These are phyloP conservation scores for Pseudanteris insignis DNA, from an alignment of 2,888 invertebrate species.

Conservation along the genomic window DNA sequence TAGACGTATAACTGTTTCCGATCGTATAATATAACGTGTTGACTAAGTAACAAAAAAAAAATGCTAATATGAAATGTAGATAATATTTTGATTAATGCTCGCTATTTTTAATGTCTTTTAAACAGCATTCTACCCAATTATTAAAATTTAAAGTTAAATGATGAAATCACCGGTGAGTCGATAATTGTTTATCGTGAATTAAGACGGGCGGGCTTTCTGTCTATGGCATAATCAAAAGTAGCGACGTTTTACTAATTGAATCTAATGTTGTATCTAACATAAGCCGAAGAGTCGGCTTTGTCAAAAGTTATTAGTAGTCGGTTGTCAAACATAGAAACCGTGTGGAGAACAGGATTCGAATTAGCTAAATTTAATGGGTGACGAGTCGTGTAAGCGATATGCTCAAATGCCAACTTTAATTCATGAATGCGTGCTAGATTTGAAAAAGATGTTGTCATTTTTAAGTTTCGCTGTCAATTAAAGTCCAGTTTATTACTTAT, in stretches of 20 bases:
- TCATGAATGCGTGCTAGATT: not conserved
- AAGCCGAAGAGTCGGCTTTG: conserved; percentile 5
- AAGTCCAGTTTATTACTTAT: too few relatives aligned
- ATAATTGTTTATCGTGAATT: too few relatives aligned
- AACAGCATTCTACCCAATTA: too few relatives aligned
- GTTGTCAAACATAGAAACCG: conserved; percentile 17
- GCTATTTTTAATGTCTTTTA: too few relatives aligned
- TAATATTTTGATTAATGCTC: too few relatives aligned
- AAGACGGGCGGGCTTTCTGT: conserved; percentile 13
- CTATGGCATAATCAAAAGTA: conserved; percentile 7
- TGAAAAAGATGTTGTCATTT: not conserved
- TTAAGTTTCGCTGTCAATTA: too few relatives aligned
- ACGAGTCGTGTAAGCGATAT: conserved; percentile 2
- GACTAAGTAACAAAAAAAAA: too few relatives aligned
- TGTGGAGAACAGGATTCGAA: conserved; percentile 20
- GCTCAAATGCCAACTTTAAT: conserved; percentile 9
- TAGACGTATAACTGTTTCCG: too few relatives aligned
- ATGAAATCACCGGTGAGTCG: too few relatives aligned
- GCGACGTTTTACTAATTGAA: conserved; percentile 26
- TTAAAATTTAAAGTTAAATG: too few relatives aligned
- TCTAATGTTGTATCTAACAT: conserved; percentile 8
- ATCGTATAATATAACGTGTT: too few relatives aligned
- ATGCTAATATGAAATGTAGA: too few relatives aligned
- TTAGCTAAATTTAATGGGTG: conserved; percentile 25
- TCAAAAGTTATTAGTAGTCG: conserved; percentile 14